Percentiles rank a stretch among this genome's conserved stretches.
phyloP scores from a whole-genome alignment of 92 coral and sea anemone genomes.

The Porites rus region DNA sequence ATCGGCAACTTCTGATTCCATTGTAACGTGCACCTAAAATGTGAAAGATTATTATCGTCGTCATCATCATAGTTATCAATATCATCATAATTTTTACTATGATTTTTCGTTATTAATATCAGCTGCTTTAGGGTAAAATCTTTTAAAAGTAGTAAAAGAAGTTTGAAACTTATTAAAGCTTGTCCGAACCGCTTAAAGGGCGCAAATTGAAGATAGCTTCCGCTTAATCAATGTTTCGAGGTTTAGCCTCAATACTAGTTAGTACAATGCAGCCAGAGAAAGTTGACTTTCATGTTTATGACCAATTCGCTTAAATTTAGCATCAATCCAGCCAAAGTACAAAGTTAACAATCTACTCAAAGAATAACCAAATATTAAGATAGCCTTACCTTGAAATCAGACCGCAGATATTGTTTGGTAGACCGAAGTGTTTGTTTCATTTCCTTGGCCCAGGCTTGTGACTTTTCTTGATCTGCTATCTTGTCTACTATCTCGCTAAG shows the following conservation, averaged over 20 bases:
- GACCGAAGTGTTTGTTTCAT: slow-evolving; percentile 20
- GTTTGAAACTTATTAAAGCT: not conserved
- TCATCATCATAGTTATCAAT: too few species aligned
- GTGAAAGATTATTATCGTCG: not conserved
- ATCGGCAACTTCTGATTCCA: slow-evolving; percentile 37
- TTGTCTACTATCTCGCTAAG: slow-evolving; percentile 44
- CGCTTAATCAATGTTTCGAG: not conserved
- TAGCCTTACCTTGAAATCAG: slow-evolving; percentile 42
- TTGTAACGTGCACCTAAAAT: slow-evolving; percentile 33
- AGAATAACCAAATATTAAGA: not conserved
- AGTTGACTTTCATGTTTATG: too few species aligned
- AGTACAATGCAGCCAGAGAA: too few species aligned
- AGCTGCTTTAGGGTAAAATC: not conserved
- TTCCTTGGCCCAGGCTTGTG: slow-evolving; percentile 29
- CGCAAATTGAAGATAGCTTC: slow-evolving; percentile 12
- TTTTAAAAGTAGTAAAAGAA: slow-evolving; percentile 4
- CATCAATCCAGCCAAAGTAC: not conserved
- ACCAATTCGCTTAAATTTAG: too few species aligned
- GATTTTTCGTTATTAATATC: not conserved
- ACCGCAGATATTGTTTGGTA: slow-evolving; percentile 30
- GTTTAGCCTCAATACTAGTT: too few species aligned
- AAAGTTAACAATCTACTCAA: not conserved
- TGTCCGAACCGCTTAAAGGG: slow-evolving; percentile 1
- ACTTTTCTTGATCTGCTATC: slow-evolving; percentile 27
- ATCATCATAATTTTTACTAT: not conserved